Percentiles rank a stretch among this genome's conserved stretches.
Conservation (phyloP, 2,888 invertebrate species). For the Heliconius aoede region DNA sequence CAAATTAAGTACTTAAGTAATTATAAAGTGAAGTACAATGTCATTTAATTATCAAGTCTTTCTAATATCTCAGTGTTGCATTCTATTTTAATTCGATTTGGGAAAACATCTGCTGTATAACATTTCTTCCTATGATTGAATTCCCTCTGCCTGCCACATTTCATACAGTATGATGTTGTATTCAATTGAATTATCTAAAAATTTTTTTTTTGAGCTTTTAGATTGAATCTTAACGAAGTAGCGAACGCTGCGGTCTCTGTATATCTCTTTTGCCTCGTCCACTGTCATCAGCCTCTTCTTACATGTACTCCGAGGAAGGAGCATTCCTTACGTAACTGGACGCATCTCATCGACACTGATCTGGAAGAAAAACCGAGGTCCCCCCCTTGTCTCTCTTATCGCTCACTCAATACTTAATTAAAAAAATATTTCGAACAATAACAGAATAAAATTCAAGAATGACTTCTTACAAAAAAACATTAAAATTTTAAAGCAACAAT, state of each 20-base stretch:
- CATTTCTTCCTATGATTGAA: too few relatives aligned
- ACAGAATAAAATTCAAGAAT: not conserved
- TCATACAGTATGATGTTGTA: too few relatives aligned
- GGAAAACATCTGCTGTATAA: too few relatives aligned
- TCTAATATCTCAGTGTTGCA: too few relatives aligned
- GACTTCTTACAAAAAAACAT: not conserved
- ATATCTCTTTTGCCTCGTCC: not conserved
- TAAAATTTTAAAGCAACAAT: conserved; percentile 4
- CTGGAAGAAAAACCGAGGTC: not conserved
- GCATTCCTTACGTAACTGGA: too few relatives aligned
- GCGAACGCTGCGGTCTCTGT: not conserved
- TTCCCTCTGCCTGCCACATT: too few relatives aligned
- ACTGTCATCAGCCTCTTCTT: not conserved
- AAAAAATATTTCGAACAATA: not conserved
- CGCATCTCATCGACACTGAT: too few relatives aligned
- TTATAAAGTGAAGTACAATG: too few relatives aligned
- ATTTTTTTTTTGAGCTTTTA: not conserved
- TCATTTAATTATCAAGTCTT: too few relatives aligned
- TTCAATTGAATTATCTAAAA: not conserved
- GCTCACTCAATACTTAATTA: not conserved
- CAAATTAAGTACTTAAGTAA: too few relatives aligned
- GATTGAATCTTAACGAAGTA: not conserved
- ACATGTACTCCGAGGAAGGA: too few relatives aligned
- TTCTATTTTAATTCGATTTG: too few relatives aligned
- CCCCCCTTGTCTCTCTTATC: not conserved